phyloP scores from a whole-genome alignment of 2,113 vertebrate genomes.

The Apteryx owenii region DNA sequence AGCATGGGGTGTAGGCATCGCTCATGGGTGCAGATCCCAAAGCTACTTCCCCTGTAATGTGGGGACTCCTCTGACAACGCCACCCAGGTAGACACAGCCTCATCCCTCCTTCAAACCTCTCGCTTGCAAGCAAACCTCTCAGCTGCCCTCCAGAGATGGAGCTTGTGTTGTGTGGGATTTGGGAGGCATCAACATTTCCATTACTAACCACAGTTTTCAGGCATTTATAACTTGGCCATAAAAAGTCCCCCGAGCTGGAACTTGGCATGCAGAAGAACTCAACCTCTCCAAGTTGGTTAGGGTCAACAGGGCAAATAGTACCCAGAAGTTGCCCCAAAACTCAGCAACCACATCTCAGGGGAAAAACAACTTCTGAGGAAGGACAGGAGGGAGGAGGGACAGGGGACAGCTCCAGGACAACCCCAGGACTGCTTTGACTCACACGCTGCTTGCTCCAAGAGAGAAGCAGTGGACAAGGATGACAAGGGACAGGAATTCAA shows the following conservation, averaged over 20 bases:
- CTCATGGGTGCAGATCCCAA: background rate
- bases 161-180: background rate
- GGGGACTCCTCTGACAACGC: background rate
- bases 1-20: background rate
- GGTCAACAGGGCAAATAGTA: background rate
- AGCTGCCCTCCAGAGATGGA: background rate
- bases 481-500: background rate
- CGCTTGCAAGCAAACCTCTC: background rate
- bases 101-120: rapidly evolving
- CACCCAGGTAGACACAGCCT: background rate
- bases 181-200: background rate
- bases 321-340: background rate
- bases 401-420: background rate
- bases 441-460: background rate
- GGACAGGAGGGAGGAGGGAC: background rate
- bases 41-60: background rate
- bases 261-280: background rate
- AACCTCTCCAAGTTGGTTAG: background rate
- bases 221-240: background rate
- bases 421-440: background rate
- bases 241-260: background rate
- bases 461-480: background rate
- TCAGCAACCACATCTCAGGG: background rate
- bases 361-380: background rate
- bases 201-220: background rate